Conservation (phyloP, 2,113 vertebrate species). For the Microtus montanus region DNA sequence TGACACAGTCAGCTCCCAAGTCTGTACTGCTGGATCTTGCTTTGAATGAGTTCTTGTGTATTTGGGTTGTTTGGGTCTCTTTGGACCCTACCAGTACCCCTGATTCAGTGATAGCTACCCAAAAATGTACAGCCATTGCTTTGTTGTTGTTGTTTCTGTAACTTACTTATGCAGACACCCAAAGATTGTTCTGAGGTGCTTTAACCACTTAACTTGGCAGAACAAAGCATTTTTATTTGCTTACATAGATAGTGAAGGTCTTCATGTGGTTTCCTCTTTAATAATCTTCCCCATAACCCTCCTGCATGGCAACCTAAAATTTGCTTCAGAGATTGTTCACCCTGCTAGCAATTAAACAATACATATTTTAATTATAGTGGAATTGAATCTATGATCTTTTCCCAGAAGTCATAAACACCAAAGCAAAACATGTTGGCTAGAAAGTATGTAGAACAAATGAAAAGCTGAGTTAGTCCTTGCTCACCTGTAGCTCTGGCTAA, state of each 20-base stretch:
- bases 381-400: not conserved
- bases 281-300: not conserved
- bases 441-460: not conserved
- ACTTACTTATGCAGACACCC: not conserved
- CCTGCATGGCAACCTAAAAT: not conserved
- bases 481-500: constrained; percentile 90
- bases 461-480: constrained; percentile 16
- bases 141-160: not conserved
- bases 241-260: not conserved
- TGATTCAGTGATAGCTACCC: not conserved
- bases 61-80: not conserved
- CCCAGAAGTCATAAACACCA: not conserved
- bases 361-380: not conserved
- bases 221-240: not conserved
- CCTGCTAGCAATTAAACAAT: not conserved
- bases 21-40: not conserved
- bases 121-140: not conserved
- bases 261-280: not conserved
- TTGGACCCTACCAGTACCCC: not conserved
- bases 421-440: not conserved
- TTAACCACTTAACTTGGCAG: not conserved
- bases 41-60: not conserved
- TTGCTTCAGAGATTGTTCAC: not conserved
- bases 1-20: not conserved
- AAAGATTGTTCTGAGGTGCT: not conserved